phyloP scores from a whole-genome alignment of 1,140 invertebrate species.

The Drusus annulatus region DNA sequence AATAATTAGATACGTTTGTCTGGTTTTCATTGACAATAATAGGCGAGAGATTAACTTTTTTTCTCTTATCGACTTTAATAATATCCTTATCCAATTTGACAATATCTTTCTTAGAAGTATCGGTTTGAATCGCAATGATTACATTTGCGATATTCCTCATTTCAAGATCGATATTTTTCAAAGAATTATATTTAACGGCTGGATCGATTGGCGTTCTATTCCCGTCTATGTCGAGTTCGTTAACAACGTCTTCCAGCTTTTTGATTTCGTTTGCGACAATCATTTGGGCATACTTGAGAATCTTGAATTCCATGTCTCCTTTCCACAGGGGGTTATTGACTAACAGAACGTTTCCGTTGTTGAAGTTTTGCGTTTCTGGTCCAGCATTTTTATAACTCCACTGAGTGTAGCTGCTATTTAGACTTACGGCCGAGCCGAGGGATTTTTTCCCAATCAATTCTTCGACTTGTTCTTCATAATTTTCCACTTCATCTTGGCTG shows the following conservation, averaged over 20 bases:
- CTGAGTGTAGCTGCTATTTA: slow-evolving; percentile 56
- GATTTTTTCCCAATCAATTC: slow-evolving; percentile 48
- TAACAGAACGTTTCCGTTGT: not conserved
- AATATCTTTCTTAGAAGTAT: not conserved
- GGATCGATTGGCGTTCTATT: slow-evolving; percentile 62
- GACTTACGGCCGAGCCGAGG: slow-evolving; percentile 50
- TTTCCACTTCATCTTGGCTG: slow-evolving; percentile 66
- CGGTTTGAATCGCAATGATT: slow-evolving; percentile 64
- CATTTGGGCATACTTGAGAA: slow-evolving; percentile 69
- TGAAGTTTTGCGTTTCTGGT: not conserved
- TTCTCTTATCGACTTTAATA: slow-evolving; percentile 50
- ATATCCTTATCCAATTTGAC: slow-evolving; percentile 15
- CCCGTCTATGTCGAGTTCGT: slow-evolving; percentile 61
- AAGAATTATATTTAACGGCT: slow-evolving; percentile 60
- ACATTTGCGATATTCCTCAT: slow-evolving; percentile 63
- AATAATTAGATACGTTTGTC: slow-evolving; percentile 40
- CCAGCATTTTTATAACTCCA: slow-evolving; percentile 55
- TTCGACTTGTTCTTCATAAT: slow-evolving; percentile 61
- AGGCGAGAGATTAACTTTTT: slow-evolving; percentile 51
- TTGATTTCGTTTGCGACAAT: slow-evolving; percentile 67
- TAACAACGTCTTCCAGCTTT: slow-evolving; percentile 64
- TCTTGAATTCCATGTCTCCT: slow-evolving; percentile 69
- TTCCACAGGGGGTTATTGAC: slow-evolving; percentile 41
- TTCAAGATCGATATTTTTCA: slow-evolving; percentile 59
- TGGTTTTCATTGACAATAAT: slow-evolving; percentile 8